Conservation (phyloP, 2,113 vertebrate genomes). For the Chitala chitala region DNA sequence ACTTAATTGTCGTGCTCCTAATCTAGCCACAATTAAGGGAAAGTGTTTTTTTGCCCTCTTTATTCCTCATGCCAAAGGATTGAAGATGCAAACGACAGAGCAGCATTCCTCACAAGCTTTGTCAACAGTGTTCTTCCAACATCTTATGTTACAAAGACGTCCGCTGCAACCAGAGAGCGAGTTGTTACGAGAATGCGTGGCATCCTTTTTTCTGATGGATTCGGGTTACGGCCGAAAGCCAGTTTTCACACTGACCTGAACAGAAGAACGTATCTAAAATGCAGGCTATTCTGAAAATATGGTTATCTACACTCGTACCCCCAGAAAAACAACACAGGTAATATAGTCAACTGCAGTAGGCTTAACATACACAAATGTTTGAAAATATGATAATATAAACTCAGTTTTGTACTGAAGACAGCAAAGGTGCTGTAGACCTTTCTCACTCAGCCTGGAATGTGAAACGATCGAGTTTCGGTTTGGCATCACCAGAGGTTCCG, state of each 20-base stretch:
- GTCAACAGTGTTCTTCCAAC: constrained; percentile 7
- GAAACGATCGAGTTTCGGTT: constrained; percentile 22
- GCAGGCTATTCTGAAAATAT: no score
- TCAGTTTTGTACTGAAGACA: no score
- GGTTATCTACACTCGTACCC: background rate
- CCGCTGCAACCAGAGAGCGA: constrained; percentile 23
- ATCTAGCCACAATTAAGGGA: background rate
- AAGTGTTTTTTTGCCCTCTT: background rate
- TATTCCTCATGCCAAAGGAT: constrained; percentile 16
- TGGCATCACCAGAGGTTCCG: constrained; percentile 19
- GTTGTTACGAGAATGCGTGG: constrained; percentile 23
- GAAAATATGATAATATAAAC: no score
- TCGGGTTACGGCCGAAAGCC: constrained; percentile 13
- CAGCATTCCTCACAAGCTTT: constrained; percentile 16
- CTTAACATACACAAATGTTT: no score
- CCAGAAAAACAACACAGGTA: background rate
- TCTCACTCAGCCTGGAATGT: no score
- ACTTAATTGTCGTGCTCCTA: background rate
- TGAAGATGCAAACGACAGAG: constrained; percentile 18
- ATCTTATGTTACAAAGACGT: constrained; percentile 28
- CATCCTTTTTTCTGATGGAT: constrained; percentile 23
- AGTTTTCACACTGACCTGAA: background rate
- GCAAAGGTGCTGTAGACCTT: no score
- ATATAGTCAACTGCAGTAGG: no score
- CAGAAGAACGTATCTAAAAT: no score